phyloP scores from a whole-genome alignment of 2,113 vertebrate species.

The Hippopotamus amphibius region DNA sequence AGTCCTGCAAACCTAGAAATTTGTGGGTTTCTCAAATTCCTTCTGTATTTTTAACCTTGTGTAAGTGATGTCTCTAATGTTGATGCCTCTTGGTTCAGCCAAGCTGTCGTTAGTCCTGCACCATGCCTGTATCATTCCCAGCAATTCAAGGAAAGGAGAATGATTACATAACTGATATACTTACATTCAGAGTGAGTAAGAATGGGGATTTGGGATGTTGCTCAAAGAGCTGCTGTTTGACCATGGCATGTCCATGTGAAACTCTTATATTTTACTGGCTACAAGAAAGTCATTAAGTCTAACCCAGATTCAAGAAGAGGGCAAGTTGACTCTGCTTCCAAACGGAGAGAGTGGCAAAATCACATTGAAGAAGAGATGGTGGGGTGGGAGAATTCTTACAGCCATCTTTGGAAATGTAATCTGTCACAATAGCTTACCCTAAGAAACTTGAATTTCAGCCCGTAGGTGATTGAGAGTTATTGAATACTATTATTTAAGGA shows the following conservation, averaged over 20 bases:
- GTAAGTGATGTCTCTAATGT: neutral
- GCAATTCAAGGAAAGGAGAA: neutral
- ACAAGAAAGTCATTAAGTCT: neutral
- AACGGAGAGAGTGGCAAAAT: neutral
- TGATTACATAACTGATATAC: neutral
- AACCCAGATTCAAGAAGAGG: neutral
- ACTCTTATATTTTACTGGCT: neutral
- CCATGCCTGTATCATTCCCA: neutral
- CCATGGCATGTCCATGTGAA: neutral
- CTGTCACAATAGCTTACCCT: neutral
- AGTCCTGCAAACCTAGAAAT: neutral
- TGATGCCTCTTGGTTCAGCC: neutral
- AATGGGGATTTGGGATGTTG: neutral
- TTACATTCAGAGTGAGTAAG: neutral
- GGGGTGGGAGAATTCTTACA: neutral
- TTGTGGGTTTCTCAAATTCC: neutral
- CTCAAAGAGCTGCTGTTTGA: neutral
- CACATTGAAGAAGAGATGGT: neutral
- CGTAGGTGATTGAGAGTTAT: neutral
- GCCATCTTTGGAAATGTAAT: neutral
- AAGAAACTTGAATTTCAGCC: constrained; percentile 12
- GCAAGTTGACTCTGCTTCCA: neutral
- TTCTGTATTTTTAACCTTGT: neutral
- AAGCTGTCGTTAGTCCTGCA: neutral
- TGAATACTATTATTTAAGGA: neutral